Conservation (phyloP, 2,888 invertebrate genomes). For the Boloria euphrosyne region DNA sequence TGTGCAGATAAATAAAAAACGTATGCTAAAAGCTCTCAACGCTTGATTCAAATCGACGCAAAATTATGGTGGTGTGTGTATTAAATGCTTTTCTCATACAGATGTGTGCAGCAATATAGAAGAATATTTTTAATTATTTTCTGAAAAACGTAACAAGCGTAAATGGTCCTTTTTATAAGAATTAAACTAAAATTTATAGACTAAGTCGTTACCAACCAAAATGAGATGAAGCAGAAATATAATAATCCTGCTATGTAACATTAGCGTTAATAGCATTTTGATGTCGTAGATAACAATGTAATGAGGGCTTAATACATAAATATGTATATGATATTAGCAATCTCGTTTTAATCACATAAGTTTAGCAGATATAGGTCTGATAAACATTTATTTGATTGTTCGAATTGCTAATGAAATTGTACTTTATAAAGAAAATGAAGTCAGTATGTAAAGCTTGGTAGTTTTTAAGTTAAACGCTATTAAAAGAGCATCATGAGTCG, state of each 20-base stretch:
- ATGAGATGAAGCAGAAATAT: not conserved
- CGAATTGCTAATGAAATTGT: slow-evolving; percentile 41
- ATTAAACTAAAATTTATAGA: too few species aligned
- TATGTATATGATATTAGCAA: slow-evolving; percentile 9
- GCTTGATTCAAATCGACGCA: too few species aligned
- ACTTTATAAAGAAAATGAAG: slow-evolving; percentile 52
- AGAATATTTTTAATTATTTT: too few species aligned
- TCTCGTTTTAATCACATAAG: slow-evolving; percentile 11
- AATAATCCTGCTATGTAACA: slow-evolving; percentile 8
- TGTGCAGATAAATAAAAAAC: too few species aligned
- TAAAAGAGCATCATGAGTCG: slow-evolving; percentile 52
- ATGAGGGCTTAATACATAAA: slow-evolving; percentile 14
- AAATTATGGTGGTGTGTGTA: too few species aligned
- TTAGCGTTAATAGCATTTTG: slow-evolving; percentile 28
- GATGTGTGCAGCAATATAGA: too few species aligned
- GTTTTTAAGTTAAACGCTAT: slow-evolving; percentile 52
- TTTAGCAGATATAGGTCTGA: slow-evolving; percentile 8
- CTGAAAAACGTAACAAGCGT: too few species aligned
- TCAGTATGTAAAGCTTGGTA: slow-evolving; percentile 47
- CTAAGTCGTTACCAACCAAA: too few species aligned
- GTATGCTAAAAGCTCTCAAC: too few species aligned
- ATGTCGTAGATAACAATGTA: slow-evolving; percentile 23
- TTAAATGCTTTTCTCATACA: too few species aligned
- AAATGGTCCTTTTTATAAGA: too few species aligned
- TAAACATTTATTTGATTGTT: slow-evolving; percentile 14